Base-by-base conservation (phyloP, 1,140 invertebrate genomes). In the Lepidotrigona ventralis region DNA sequence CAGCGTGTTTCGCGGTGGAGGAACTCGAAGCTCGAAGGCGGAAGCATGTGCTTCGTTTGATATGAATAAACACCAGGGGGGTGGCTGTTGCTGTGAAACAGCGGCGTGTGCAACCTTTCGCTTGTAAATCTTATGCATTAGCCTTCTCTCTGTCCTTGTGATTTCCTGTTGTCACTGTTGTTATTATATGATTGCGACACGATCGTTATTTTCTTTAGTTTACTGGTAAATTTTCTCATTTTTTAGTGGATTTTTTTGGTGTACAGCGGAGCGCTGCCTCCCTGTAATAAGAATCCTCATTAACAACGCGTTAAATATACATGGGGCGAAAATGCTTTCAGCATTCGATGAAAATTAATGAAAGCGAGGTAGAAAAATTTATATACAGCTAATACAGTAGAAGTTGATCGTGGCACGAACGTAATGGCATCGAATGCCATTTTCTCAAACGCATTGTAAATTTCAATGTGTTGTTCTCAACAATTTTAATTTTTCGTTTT, bases 121-220 rank as follows among this genome's bases (percentile, higher is more conserved):
- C 66, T 83, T 83, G 81, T 69, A 83, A 83, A 83, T 83, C 74
- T 83, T 78, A 70, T 71, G 81, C 74, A 83, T 78, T 83, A 63
- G 54, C 53, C 64, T 29, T 26, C 21, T 26, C 21, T 53, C 2
- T 56, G 64, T 17, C 54, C 26, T 83, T 70, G 66, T 51, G 26
- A 78, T 46, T 78, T 70, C 29, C 46, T 53, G 39, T 29, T 56
- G 33, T 60, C 54, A 21, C 33, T 26, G 58, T 33, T 58, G 63
- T 58, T 56, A 56, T 76, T 56, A 56, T 76, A 58, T 78, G 56
- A 70, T 63, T 54, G 54, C 63, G 5, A n/a, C n/a, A 8, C 54
- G 4, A 46, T 73, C 53, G 46, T 29, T 46, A 77, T 77, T 53
- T 64, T 68, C 23, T 54, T 58, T 78, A 29, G 53, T 60, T 56